Evolutionary conservation across 2,888 invertebrate genomes (phyloP), one percentile per base, ranked within the genome.

Genomic region (Aleiodes testaceus): DNA sequence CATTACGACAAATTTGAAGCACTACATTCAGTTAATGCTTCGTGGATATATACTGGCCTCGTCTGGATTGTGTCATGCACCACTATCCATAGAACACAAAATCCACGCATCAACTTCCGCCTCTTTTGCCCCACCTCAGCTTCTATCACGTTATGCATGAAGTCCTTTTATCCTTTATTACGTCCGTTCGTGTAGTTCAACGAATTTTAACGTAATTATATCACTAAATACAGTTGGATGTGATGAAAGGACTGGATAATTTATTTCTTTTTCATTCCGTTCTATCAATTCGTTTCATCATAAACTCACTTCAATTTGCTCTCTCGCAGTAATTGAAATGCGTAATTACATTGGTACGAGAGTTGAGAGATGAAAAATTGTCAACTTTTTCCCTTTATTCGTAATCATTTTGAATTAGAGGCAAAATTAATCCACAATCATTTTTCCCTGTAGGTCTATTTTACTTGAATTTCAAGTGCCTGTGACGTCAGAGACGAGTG

Each of bases 201-300:
- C 42, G 42, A 59, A 59, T 59, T 59, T 59, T 59, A 59, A 59
- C 14, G 36, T 36, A 59, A 59, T 59, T 59, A 59, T 59, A n/a
- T 22, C 53, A 53, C 18, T 53, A 53, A 26, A 22, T 16, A 59
- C 42, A 42, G 59, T 5, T 42, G 42, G 42, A 59, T 59, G 42
- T 12, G 36, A 59, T 59, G 36, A 59, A 59, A 59, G 42, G 59
- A 36, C 14, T 18, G 36, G 26, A 26, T 26, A 26, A 26, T 26
- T 26, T 2, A 0, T 5, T 26, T 26, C 5, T 26, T 26, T 26
- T 36, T 36, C 2, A 9, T 36, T 36, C 9, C 36, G 36, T 36
- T 36, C 36, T 36, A 36, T 36, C 36, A 36, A 36, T 36, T 36
- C 36, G 9, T 36, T 36, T 36, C 36, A 36, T 36, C 36, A 36